Conservation (phyloP, 92 coral and sea anemone genomes). For the Anthopleura xanthogrammica region DNA sequence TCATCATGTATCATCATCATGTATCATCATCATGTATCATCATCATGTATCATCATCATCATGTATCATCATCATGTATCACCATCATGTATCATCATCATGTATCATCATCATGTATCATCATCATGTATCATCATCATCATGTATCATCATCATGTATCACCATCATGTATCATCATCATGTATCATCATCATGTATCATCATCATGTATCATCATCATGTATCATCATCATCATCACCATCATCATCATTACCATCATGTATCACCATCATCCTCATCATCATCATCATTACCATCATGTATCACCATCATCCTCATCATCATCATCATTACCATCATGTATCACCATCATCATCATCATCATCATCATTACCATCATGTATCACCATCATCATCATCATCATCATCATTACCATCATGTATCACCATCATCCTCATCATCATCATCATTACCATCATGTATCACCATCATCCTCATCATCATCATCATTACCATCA, state of each 20-base stretch:
- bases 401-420: background rate
- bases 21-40: background rate
- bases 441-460: background rate
- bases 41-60: background rate
- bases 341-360: background rate
- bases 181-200: background rate
- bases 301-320: background rate
- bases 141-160: no score
- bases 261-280: no score
- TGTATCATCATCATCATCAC: no score
- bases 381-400: background rate
- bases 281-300: no score
- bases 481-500: no score
- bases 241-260: no score
- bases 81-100: no score
- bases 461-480: background rate
- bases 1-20: no score
- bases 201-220: background rate
- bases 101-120: no score
- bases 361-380: no score
- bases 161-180: background rate
- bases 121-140: background rate
- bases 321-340: no score
- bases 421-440: background rate
- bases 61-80: no score